phyloP scores from a whole-genome alignment of 2,113 vertebrate species.

The Pedionomus torquatus region DNA sequence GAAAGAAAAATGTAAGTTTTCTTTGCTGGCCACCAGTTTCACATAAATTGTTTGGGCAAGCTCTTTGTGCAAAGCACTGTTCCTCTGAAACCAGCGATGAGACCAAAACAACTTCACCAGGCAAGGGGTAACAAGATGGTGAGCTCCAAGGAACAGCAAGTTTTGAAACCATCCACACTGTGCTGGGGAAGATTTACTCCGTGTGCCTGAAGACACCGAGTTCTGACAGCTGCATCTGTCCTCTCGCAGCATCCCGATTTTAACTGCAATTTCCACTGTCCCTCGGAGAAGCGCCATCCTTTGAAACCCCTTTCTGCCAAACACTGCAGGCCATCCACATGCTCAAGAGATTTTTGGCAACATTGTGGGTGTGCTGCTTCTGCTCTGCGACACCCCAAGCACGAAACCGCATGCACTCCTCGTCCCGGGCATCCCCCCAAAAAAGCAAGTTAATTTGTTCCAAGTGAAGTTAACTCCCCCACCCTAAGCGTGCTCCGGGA shows the following conservation, averaged over 20 bases:
- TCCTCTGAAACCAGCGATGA: accelerated
- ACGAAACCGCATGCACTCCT: not conserved
- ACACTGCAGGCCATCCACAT: not conserved
- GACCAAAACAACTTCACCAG: not conserved
- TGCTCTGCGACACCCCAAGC: not conserved
- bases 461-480: constrained; percentile 34
- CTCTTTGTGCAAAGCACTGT: not conserved
- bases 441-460: not conserved
- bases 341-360: accelerated
- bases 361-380: not conserved
- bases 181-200: not conserved
- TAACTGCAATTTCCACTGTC: not conserved
- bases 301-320: not conserved
- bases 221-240: not conserved
- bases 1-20: accelerated
- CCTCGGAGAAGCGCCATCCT: not conserved
- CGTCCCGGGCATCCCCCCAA: not conserved
- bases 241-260: not conserved
- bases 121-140: not conserved
- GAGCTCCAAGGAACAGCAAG: not conserved
- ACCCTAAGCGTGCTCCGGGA: constrained; percentile 50
- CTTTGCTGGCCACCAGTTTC: accelerated
- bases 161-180: not conserved
- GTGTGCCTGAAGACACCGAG: not conserved
- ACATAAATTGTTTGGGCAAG: not conserved